Conservation (phyloP, 1,140 invertebrate genomes). For the Leptinotarsa lineolata region DNA sequence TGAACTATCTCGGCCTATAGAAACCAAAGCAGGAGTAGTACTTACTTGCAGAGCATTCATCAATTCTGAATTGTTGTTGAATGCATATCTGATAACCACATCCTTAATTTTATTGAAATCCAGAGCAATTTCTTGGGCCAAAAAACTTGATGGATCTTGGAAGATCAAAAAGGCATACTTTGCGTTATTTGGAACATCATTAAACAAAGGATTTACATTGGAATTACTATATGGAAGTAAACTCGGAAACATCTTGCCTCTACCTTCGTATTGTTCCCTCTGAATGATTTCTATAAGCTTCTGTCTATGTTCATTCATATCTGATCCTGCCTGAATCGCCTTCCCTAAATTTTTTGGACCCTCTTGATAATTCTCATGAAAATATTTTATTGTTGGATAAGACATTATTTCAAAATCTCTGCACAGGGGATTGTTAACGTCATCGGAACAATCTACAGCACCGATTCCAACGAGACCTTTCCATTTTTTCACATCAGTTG, state of each 20-base stretch:
- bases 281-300: conserved; percentile 65
- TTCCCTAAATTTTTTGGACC: conserved; percentile 63
- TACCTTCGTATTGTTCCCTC: conserved; percentile 64
- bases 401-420: conserved; percentile 82
- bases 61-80: conserved; percentile 34
- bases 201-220: conserved; percentile 54
- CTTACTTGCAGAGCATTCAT: conserved; percentile 10
- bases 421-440: conserved; percentile 78
- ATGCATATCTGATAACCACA: conserved; percentile 17
- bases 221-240: conserved; percentile 63
- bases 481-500: conserved; percentile 65
- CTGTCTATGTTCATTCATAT: conserved; percentile 61
- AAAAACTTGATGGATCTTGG: conserved; percentile 62
- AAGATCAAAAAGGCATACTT: conserved; percentile 65
- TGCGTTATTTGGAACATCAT: conserved; percentile 49
- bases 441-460: conserved; percentile 74
- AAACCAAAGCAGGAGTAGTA: conserved; percentile 24
- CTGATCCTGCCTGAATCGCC: conserved; percentile 50
- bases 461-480: conserved; percentile 59
- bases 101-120: conserved; percentile 58
- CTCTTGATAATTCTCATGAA: conserved; percentile 67
- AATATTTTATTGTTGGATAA: conserved; percentile 82
- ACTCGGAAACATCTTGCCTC: conserved; percentile 63
- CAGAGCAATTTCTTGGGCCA: conserved; percentile 65
- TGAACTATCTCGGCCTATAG: conserved; percentile 5